Base-by-base conservation (phyloP, 2,113 vertebrate species). In the Etheostoma cragini region DNA sequence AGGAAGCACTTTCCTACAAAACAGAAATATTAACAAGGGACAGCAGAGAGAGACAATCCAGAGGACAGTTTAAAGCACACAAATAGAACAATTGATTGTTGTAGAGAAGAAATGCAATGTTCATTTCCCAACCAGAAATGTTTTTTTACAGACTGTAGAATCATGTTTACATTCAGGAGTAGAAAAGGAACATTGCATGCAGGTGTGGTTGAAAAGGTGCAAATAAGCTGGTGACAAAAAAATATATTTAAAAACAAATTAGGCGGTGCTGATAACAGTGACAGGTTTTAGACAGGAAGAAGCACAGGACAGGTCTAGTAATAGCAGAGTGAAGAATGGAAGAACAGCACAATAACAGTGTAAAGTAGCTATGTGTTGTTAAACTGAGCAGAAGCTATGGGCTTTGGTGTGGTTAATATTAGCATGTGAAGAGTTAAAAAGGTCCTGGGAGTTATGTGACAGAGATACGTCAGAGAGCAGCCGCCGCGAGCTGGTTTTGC, bases 1-100 rank as follows among this genome's bases (percentile, higher is more conserved):
- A 96, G 96, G 98, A 99, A 98, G 98, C 98, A 96, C 98, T 99
- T 98, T 99, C 98, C 98, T 99, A 99, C 93, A 97, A 99, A 97
- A 97, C 92, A 94, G 82, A 93, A 86, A 97, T 96, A 97, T 96
- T 92, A 92, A 97, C 95, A 96, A 89, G 83, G 92, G 90, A 93
- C 85, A 89, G 85, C 83, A 97, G 77, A 91, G 94, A 94, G 94
- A 95, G 87, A 93, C 93, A 96, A 93, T 92, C 80, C 90, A 93
- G 87, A 94, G 83, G 88, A 93, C 76, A 95, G 93, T 88, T 94
- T 88, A 94, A 84, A 93, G 93, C 93, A 94, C 80, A 91, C 88
- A 95, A 67, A 52, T 91, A 91, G 93, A 95, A 94, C 93, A 93
- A 81, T 49, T 83, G 86, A 90, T 91, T 94, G 84, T 78, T 92